Percentiles rank a stretch among this genome's conserved stretches.
Conservation (phyloP, 2,888 invertebrate genomes). For the Rhodophaea formosa region DNA sequence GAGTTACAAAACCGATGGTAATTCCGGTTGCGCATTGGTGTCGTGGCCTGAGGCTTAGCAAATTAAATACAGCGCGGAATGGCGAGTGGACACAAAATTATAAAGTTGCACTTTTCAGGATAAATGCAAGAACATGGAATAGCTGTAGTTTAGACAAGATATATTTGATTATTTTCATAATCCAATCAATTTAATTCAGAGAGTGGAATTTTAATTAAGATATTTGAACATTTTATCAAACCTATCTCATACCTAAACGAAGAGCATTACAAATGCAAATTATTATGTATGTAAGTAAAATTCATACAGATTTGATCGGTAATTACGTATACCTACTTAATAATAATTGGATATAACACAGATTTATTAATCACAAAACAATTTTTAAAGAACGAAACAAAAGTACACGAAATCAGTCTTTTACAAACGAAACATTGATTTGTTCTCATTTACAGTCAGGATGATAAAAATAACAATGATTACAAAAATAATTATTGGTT, state of each 20-base stretch:
- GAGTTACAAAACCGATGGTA: too few relatives aligned
- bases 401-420: conserved; percentile 11
- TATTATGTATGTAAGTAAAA: neutral
- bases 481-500: neutral
- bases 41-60: conserved; percentile 1
- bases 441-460: conserved; percentile 3
- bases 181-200: too few relatives aligned
- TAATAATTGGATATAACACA: conserved; percentile 3
- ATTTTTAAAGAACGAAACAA: conserved; percentile 6
- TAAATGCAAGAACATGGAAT: neutral
- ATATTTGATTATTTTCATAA: neutral
- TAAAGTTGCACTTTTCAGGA: neutral
- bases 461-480: conserved; percentile 12
- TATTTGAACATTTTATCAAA: neutral
- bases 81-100: conserved; percentile 36
- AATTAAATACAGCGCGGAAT: conserved; percentile 30
- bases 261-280: conserved; percentile 2
- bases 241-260: neutral
- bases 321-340: neutral
- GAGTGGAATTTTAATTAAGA: too few relatives aligned
- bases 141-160: conserved; percentile 4
- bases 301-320: neutral
- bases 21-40: too few relatives aligned
- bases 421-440: conserved; percentile 3
- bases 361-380: conserved; percentile 10